Percentiles rank a stretch among this genome's conserved stretches.
These are phyloP conservation scores for Allolobophora icterica DNA, from an alignment of 2,888 invertebrate species.

Conservation along the genomic window DNA sequence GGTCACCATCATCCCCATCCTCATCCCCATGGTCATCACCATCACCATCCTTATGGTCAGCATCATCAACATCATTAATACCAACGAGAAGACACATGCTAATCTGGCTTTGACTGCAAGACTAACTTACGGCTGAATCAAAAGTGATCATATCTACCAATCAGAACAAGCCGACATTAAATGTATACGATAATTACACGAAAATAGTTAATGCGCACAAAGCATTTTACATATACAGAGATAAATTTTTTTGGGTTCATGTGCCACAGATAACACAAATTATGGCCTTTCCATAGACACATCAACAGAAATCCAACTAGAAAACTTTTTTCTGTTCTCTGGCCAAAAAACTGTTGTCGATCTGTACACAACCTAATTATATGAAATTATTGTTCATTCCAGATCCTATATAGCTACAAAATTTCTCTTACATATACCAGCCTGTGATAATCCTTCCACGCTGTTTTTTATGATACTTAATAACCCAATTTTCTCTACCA, in stretches of 20 bases:
- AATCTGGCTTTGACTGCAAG: background rate
- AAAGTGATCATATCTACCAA: background rate
- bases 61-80: too few species aligned
- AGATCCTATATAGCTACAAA: background rate
- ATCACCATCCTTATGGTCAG: too few species aligned
- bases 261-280: background rate
- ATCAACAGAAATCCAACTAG: background rate
- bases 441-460: background rate
- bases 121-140: background rate
- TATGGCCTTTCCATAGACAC: background rate
- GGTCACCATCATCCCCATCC: too few species aligned
- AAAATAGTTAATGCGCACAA: background rate
- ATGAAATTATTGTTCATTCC: background rate
- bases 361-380: background rate
- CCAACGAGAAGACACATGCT: too few species aligned
- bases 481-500: slow-evolving; percentile 7
- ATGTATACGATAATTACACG: background rate
- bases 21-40: too few species aligned
- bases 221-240: background rate
- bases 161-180: background rate
- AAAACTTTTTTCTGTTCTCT: background rate
- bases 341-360: background rate
- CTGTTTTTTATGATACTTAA: background rate
- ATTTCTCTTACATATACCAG: background rate
- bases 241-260: background rate